A percentile compares a stretch with the other conserved stretches of the same genome.
Conservation (phyloP, 2,888 invertebrate species). For the Tromatobia lineatoria region DNA sequence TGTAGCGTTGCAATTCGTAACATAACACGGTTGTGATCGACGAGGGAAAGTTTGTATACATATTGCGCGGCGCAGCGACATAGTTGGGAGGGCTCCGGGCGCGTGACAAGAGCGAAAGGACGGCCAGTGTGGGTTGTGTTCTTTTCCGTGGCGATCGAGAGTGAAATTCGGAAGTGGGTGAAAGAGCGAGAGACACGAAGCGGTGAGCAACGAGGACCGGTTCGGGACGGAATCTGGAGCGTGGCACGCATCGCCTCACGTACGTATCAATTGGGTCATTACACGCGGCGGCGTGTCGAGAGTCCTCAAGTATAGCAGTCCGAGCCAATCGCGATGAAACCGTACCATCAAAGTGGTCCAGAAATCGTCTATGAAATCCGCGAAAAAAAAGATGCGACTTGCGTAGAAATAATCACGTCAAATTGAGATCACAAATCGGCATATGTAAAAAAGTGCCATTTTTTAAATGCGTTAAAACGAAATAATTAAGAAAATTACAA, state of each 20-base stretch:
- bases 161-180: constrained; percentile 67
- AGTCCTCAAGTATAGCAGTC: constrained; percentile 2
- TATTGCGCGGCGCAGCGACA: constrained; percentile 27
- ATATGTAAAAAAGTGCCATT: no score
- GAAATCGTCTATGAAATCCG: constrained; percentile 22
- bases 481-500: no score
- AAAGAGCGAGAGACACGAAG: constrained; percentile 58
- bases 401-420: no score
- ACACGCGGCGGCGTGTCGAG: constrained; percentile 43
- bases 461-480: no score
- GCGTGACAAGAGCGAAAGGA: constrained; percentile 38
- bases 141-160: constrained; percentile 57
- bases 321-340: constrained; percentile 42
- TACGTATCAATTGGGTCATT: constrained; percentile 80
- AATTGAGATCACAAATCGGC: no score
- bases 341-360: constrained; percentile 1
- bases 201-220: constrained; percentile 63
- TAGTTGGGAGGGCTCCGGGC: constrained; percentile 5
- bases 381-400: background rate
- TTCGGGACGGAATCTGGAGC: constrained; percentile 78
- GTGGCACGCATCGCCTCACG: constrained; percentile 77
- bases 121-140: background rate
- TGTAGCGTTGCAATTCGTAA: constrained; percentile 13
- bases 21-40: constrained; percentile 5
- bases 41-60: constrained; percentile 47